Percentiles rank a stretch among this genome's conserved stretches.
Conservation (phyloP, 2,888 invertebrate genomes). For the Sinhomidia bicolor region DNA sequence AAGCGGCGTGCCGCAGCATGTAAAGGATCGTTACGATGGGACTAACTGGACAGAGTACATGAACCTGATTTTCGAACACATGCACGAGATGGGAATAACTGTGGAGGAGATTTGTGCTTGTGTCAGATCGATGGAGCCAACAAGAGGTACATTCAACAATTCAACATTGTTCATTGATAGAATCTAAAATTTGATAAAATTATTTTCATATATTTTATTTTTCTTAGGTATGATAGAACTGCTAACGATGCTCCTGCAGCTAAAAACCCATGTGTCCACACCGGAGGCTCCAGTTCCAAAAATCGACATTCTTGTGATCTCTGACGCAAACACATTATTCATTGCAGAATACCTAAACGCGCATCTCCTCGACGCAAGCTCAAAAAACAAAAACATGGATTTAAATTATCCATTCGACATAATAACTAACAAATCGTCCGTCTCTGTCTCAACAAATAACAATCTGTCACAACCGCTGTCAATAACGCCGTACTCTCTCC, state of each 20-base stretch:
- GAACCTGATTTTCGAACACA: constrained; percentile 86
- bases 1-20: constrained; percentile 83
- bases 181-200: neutral
- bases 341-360: constrained; percentile 60
- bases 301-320: constrained; percentile 86
- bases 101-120: constrained; percentile 64
- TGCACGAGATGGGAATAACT: constrained; percentile 82
- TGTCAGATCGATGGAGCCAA: constrained; percentile 61
- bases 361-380: constrained; percentile 42
- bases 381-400: neutral
- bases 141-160: constrained; percentile 54
- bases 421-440: constrained; percentile 55
- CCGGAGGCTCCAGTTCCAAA: constrained; percentile 17
- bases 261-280: neutral
- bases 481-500: constrained; percentile 73
- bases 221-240: constrained; percentile 51
- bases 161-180: too few species aligned
- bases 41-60: constrained; percentile 89
- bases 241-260: constrained; percentile 26
- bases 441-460: constrained; percentile 21
- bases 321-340: constrained; percentile 85
- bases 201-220: neutral
- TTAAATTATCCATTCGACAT: constrained; percentile 37
- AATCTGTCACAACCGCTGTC: constrained; percentile 31
- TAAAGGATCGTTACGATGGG: constrained; percentile 84